phyloP scores from a whole-genome alignment of 2,797 vertebrate genomes.

The Aselliscus stoliczkanus region DNA sequence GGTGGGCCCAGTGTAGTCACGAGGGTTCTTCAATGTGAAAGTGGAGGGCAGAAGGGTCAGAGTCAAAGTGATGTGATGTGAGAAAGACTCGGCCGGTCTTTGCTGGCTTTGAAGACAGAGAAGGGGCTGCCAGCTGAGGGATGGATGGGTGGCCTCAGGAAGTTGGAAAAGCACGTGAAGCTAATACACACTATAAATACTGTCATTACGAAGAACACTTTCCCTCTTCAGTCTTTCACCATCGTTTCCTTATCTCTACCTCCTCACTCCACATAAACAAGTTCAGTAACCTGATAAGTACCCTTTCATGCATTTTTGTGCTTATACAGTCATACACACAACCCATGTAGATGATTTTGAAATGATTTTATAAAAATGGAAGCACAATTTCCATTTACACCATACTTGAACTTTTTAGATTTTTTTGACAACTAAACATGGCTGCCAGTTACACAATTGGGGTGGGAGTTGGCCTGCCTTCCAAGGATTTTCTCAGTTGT shows the following conservation, averaged over 20 bases:
- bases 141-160: neutral
- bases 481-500: neutral
- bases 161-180: neutral
- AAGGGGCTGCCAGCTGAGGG: neutral
- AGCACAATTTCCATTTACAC: neutral
- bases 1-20: neutral
- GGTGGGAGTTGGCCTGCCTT: neutral
- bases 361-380: neutral
- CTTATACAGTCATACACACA: neutral
- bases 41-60: neutral
- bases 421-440: neutral
- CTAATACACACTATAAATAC: neutral
- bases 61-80: neutral
- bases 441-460: neutral
- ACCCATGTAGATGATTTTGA: neutral
- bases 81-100: neutral
- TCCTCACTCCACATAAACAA: neutral
- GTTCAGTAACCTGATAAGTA: neutral
- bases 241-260: neutral
- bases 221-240: neutral
- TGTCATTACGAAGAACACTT: neutral
- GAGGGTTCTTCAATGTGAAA: neutral
- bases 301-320: neutral
- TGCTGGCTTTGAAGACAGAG: neutral
- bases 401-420: neutral